Base-by-base conservation (phyloP, 2,797 vertebrate species). In the Coregonus suidteri region DNA sequence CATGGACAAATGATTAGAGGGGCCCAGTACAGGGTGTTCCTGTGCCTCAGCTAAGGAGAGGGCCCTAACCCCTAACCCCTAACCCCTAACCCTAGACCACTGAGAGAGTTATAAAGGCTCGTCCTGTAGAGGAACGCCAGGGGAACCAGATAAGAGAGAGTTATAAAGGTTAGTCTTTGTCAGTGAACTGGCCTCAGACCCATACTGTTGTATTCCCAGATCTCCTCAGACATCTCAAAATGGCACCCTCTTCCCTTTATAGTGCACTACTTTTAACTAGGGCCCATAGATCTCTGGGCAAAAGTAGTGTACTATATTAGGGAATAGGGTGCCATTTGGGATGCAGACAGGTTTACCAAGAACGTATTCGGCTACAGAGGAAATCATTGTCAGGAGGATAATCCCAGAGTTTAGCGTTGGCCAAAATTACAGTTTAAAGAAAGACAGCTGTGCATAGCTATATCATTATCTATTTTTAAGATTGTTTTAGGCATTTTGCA, bases 201-300 rank as follows among this genome's bases (percentile, higher is more conserved):
- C 31, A 34, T 83, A 78, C 84, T 75, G 88, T 93, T 92, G 88
- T 89, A 85, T 82, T 70, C 77, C 71, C n/a, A 34, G 59, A 76
- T 79, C 78, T 91, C 88, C 83, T 79, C 84, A 91, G 87, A 85
- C 37, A 91, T 76, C 79, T 84, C 88, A 92, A 59, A 59, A 59
- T 1, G 5, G 4, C 18, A 5, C 18, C 54, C 54, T 59, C 86
- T 76, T 15, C 13, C 71, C 34, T 35, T 35, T 35, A 35, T 35
- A 35, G 34, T 35, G 34, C 34, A 35, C 34, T 35, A 35, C 34
- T 35, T 35, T 35, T 35, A 4, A 35, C 34, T 35, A 35, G 3
- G 34, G 34, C 34, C 34, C 34, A 35, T 35, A 35, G 34, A 35
- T 35, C 34, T 35, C 34, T 35, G 34, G 3, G 2, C 31, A 2